Base-by-base conservation (phyloP, 2,113 vertebrate genomes). In the Eira barbara region DNA sequence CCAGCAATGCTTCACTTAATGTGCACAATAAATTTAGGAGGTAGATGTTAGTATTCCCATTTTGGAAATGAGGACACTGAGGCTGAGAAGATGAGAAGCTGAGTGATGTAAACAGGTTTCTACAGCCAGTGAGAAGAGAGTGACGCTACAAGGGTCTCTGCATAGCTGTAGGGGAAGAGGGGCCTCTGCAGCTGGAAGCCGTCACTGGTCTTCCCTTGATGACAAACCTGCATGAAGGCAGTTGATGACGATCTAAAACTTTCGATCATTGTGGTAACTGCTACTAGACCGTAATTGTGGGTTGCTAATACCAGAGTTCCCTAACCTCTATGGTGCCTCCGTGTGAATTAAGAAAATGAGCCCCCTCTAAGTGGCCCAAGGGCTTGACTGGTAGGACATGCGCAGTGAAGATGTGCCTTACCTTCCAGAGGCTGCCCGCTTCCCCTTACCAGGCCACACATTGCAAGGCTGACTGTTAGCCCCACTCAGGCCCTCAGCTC, bases 381-480 rank as follows among this genome's bases (percentile, higher is more conserved):
- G 31, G 36, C 10, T 17, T 73, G 59, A 42, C 11, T 5, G 17
- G 15, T 20, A 83, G 78, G 49, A 27, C 47, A 87, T 34, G 10
- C 39, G 12, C 29, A 45, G 5, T 65, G 69, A 47, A 89, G 34
- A 84, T 4, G 13, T 4, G 0, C 17, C 23, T 63, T 10, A 20
- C 20, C 59, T 17, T 49, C 13, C 10, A 39, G 52, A 87, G 13
- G 27, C 25, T 57, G 69, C 1, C 39, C 5, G 3, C 39, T 7
- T 17, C 25, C 0, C 1, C 25, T 27, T 39, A 1, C 4, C 8
- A 18, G n/a, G 57, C 47, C 27, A 13, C 18, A 9, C 17, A 39
- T 10, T 4, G 15, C 73, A 49, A n/a, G 36, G 6, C 13, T 71
- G 73, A n/a, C 14, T 4, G 0, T 42, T 23, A 55, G 47, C 15